A percentile compares a stretch with the other conserved stretches of the same genome.
Evolutionary conservation across 2,797 vertebrate genomes (phyloP).

Genomic region (Sebastes variabilis): DNA sequence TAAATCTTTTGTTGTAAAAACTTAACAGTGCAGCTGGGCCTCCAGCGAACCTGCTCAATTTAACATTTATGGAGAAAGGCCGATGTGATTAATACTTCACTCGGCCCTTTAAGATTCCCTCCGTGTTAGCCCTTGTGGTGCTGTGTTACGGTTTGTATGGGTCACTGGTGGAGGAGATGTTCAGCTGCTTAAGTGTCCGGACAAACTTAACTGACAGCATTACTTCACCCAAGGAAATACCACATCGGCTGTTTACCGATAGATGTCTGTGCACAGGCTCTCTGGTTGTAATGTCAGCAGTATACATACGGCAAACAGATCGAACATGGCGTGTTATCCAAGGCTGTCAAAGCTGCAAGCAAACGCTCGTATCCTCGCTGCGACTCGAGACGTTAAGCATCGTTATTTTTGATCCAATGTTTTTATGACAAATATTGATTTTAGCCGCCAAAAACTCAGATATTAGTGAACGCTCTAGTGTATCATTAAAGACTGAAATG

Average conservation of each 20-base stretch:
- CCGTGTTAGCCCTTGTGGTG: slow-evolving; percentile 8
- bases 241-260: slow-evolving; percentile 18
- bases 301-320: slow-evolving; percentile 26
- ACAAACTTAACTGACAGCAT: slow-evolving; percentile 13
- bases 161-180: slow-evolving; percentile 13
- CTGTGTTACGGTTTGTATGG: slow-evolving; percentile 35
- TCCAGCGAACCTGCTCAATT: slow-evolving; percentile 25
- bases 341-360: slow-evolving; percentile 29
- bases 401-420: neutral
- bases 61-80: slow-evolving; percentile 38
- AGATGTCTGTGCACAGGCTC: slow-evolving; percentile 2
- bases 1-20: slow-evolving; percentile 32
- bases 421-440: neutral
- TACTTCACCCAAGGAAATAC: slow-evolving; percentile 5
- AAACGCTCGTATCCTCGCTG: neutral
- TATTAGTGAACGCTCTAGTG: neutral
- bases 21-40: slow-evolving; percentile 13
- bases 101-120: slow-evolving; percentile 30
- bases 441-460: neutral
- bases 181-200: slow-evolving; percentile 21
- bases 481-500: neutral
- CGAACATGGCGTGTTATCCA: neutral
- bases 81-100: slow-evolving; percentile 37
- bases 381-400: neutral
- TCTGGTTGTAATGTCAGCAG: slow-evolving; percentile 15